Conservation (phyloP, 1,140 invertebrate genomes). For the Temnothorax curvispinosus region DNA sequence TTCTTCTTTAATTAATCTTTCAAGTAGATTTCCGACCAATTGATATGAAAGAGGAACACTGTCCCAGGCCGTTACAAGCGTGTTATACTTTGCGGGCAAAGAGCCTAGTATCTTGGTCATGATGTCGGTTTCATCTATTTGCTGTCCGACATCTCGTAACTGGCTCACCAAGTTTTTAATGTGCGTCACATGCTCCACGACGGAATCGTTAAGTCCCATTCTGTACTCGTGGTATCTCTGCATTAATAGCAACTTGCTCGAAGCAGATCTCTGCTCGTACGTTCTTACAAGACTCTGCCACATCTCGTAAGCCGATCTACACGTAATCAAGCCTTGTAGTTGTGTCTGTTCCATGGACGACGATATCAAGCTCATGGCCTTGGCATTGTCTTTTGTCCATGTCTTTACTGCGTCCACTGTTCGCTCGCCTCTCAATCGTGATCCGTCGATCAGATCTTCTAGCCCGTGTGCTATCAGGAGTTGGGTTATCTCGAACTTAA, state of each 20-base stretch:
- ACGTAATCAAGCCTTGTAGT: slow-evolving; percentile 21
- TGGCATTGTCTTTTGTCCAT: not conserved
- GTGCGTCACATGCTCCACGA: slow-evolving; percentile 54
- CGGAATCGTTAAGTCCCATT: slow-evolving; percentile 44
- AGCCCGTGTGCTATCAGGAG: not conserved
- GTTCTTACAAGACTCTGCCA: slow-evolving; percentile 17
- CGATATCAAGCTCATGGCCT: not conserved
- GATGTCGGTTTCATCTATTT: slow-evolving; percentile 11
- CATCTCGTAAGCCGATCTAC: slow-evolving; percentile 27
- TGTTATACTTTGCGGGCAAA: slow-evolving; percentile 51
- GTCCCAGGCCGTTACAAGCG: slow-evolving; percentile 59
- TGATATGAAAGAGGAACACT: slow-evolving; percentile 52
- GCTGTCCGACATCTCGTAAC: slow-evolving; percentile 47
- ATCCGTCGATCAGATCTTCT: not conserved
- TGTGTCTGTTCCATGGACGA: slow-evolving; percentile 2
- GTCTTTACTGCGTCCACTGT: not conserved
- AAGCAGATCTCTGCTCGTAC: slow-evolving; percentile 46
- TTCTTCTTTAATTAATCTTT: slow-evolving; percentile 55
- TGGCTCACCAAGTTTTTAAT: slow-evolving; percentile 61
- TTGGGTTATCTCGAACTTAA: not conserved
- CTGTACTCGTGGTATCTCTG: slow-evolving; percentile 34
- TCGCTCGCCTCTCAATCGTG: not conserved
- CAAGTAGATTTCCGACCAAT: slow-evolving; percentile 37
- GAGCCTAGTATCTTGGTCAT: slow-evolving; percentile 63
- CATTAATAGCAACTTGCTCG: slow-evolving; percentile 43